Evolutionary conservation across 2,113 vertebrate species (phyloP).

Genomic region (Serinus canaria): DNA sequence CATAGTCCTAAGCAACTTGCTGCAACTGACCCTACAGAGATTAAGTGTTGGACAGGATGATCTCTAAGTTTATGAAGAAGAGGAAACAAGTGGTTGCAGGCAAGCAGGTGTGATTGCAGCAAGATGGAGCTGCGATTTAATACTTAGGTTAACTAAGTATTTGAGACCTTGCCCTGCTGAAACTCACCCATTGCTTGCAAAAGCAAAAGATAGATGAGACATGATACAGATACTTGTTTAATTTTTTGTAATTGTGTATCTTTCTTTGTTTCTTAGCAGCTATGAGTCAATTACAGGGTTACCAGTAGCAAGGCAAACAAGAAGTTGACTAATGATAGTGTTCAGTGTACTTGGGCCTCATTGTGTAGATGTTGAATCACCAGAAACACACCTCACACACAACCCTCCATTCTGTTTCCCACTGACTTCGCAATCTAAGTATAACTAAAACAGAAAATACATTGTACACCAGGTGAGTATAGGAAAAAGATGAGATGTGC

Average conservation of each 20-base stretch:
- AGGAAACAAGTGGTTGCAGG: neutral
- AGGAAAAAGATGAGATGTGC: neutral
- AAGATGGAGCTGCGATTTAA: neutral
- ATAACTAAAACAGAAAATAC: neutral
- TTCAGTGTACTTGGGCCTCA: neutral
- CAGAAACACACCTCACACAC: neutral
- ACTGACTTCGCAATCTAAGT: neutral
- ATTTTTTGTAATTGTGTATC: neutral
- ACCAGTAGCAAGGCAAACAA: neutral
- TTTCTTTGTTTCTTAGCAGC: neutral
- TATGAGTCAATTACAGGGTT: neutral
- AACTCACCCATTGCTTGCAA: accelerated
- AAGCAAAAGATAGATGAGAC: neutral
- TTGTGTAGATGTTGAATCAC: neutral
- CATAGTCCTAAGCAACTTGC: neutral
- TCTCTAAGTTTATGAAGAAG: neutral
- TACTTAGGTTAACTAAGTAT: neutral
- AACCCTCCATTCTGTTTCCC: neutral
- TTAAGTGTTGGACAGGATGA: neutral
- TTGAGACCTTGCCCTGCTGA: neutral
- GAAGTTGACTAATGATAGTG: neutral
- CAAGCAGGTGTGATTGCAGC: neutral
- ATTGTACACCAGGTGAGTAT: neutral
- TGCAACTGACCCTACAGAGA: neutral
- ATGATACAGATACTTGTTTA: neutral